Percentiles rank a stretch among this genome's conserved stretches.
Evolutionary conservation across 2,888 invertebrate genomes (phyloP).

Genomic region (Eurytoma californica): DNA sequence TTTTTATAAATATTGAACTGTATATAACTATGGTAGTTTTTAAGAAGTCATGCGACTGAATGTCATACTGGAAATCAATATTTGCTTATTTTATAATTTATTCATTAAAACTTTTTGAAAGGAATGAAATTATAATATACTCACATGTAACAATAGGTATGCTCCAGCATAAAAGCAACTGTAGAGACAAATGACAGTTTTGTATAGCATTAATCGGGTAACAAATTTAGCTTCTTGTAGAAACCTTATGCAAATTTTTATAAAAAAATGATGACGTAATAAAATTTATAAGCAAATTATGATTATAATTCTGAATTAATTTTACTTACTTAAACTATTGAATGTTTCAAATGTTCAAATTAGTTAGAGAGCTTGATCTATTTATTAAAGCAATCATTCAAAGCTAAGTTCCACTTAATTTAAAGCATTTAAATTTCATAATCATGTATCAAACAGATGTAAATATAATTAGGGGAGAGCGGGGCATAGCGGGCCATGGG

Average conservation of each 20-base stretch:
- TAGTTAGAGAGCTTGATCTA: no score
- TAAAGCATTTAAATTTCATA: no score
- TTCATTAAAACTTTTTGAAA: no score
- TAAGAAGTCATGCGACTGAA: background rate
- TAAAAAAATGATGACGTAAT: background rate
- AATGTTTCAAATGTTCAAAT: no score
- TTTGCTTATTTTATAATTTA: no score
- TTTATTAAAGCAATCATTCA: no score
- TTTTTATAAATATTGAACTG: background rate
- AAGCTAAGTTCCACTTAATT: no score
- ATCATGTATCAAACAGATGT: no score
- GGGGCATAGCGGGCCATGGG: no score
- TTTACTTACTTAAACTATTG: no score
- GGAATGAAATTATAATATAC: background rate
- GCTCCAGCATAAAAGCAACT: background rate
- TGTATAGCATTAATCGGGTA: background rate
- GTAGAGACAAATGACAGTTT: background rate
- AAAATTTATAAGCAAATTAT: background rate
- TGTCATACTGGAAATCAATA: background rate
- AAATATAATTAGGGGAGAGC: no score
- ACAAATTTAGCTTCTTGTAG: constrained; percentile 7
- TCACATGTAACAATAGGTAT: background rate
- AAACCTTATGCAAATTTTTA: background rate
- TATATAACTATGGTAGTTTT: background rate
- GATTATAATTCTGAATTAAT: no score